phyloP scores from a whole-genome alignment of 2,113 vertebrate species.

The Vulpes ferrilata region DNA sequence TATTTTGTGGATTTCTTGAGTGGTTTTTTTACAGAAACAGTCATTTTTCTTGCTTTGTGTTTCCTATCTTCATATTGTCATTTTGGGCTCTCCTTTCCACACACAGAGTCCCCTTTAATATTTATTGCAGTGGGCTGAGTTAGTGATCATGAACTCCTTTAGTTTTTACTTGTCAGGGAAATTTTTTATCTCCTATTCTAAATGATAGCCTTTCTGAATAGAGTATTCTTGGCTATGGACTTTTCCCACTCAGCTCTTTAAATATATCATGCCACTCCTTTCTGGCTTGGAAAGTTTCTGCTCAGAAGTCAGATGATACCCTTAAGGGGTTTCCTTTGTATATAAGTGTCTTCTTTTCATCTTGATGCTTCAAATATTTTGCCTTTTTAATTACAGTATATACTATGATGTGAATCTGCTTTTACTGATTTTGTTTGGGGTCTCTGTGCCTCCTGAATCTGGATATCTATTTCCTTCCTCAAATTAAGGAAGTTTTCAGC shows the following conservation, averaged over 20 bases:
- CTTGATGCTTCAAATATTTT: not conserved
- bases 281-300: not conserved
- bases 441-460: not conserved
- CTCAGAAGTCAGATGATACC: not conserved
- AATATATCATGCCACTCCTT: not conserved
- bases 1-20: no score
- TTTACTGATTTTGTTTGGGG: not conserved
- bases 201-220: no score
- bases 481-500: not conserved
- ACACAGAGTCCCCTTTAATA: no score
- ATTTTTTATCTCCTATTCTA: no score
- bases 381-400: not conserved
- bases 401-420: not conserved
- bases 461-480: not conserved
- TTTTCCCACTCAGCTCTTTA: not conserved
- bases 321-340: not conserved
- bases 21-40: no score
- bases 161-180: no score
- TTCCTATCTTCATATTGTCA: no score
- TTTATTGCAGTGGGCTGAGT: no score
- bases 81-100: no score
- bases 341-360: not conserved
- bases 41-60: no score
- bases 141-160: no score
- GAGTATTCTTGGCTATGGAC: no score